These are phyloP conservation scores for Clistopyga incitator DNA, from an alignment of 2,888 invertebrate genomes.

Conservation along the genomic window DNA sequence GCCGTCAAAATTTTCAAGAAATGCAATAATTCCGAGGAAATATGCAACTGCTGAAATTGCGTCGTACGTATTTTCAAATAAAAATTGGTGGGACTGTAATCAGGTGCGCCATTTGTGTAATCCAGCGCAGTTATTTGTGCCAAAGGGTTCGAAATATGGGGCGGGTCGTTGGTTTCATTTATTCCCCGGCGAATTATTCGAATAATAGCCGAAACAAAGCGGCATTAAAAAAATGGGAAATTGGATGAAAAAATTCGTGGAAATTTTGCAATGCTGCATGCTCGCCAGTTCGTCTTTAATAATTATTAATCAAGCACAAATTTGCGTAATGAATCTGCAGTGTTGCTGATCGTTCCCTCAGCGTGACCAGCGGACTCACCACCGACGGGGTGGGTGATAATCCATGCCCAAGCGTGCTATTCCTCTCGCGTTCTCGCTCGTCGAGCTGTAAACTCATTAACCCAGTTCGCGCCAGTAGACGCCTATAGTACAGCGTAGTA, in stretches of 20 bases:
- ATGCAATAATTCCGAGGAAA: too few species aligned
- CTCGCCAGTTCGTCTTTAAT: slow-evolving; percentile 35
- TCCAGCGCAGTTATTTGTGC: too few species aligned
- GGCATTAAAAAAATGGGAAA: slow-evolving; percentile 15
- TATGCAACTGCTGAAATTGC: too few species aligned
- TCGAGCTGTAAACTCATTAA: slow-evolving; percentile 71
- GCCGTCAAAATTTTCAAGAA: too few species aligned
- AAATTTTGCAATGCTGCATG: not conserved
- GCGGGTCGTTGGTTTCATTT: too few species aligned
- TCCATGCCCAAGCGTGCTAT: slow-evolving; percentile 50
- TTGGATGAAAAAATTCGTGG: not conserved
- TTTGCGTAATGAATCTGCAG: slow-evolving; percentile 53
- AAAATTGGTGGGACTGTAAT: too few species aligned
- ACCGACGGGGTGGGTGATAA: slow-evolving; percentile 60
- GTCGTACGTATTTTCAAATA: too few species aligned
- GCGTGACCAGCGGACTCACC: slow-evolving; percentile 27
- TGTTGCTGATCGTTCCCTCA: slow-evolving; percentile 55
- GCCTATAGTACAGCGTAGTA: slow-evolving; percentile 63
- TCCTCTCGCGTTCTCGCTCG: slow-evolving; percentile 56
- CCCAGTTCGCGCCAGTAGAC: slow-evolving; percentile 66
- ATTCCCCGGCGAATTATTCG: too few species aligned
- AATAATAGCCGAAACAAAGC: too few species aligned
- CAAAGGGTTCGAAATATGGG: too few species aligned
- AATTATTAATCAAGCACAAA: slow-evolving; percentile 59
- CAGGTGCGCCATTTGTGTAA: too few species aligned